Percentiles rank a stretch among this genome's conserved stretches.
Conservation (phyloP, 2,113 vertebrate species). For the Mesocricetus auratus region DNA sequence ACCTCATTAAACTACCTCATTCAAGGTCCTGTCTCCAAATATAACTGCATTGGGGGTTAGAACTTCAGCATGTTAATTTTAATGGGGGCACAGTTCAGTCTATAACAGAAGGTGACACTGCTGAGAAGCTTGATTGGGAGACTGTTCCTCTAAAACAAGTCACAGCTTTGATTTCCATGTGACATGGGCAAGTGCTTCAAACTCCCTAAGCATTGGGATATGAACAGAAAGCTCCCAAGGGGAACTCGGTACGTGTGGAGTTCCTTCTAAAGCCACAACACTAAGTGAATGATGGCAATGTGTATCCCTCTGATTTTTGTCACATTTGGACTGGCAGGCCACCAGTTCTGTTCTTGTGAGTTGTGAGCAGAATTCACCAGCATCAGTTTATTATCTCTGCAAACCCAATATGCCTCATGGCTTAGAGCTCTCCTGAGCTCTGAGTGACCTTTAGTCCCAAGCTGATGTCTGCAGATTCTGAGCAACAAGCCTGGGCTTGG, state of each 20-base stretch:
- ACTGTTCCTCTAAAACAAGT: background rate
- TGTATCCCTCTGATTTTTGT: background rate
- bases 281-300: accelerated
- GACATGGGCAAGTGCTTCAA: background rate
- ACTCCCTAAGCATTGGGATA: background rate
- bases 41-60: background rate
- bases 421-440: background rate
- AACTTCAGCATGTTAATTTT: background rate
- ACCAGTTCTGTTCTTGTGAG: background rate
- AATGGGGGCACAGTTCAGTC: background rate
- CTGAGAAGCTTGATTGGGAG: background rate
- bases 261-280: background rate
- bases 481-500: slow-evolving; percentile 39
- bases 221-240: background rate
- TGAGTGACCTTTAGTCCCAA: slow-evolving; percentile 13
- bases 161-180: background rate
- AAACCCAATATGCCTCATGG: background rate
- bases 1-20: background rate
- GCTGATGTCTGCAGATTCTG: slow-evolving; percentile 39
- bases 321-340: background rate
- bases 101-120: accelerated
- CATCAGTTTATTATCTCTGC: background rate
- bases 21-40: background rate
- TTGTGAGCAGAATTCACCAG: background rate
- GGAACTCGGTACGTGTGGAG: background rate